Evolutionary conservation across 2,113 vertebrate species (phyloP).

Genomic region (Anarhynchus alexandrinus): DNA sequence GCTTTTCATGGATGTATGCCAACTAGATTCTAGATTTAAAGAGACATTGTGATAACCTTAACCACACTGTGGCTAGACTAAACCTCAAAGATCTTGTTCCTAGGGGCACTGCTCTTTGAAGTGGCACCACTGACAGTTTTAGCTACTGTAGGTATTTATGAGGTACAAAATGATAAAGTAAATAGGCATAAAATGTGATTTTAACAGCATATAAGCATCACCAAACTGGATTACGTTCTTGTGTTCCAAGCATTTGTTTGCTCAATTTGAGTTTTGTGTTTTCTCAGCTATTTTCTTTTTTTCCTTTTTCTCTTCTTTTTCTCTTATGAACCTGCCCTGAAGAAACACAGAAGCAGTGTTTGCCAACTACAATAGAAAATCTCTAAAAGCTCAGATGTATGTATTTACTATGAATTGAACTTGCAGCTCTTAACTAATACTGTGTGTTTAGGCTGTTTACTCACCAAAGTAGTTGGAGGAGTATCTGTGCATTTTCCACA

Average conservation of each 20-base stretch:
- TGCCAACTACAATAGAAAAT: background rate
- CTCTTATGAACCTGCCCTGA: background rate
- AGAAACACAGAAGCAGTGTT: background rate
- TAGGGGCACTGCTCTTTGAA: slow-evolving; percentile 16
- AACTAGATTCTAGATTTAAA: slow-evolving; percentile 28
- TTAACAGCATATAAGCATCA: background rate
- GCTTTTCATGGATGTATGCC: slow-evolving; percentile 26
- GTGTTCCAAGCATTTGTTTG: background rate
- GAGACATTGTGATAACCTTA: slow-evolving; percentile 31
- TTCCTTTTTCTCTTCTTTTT: background rate
- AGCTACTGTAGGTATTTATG: slow-evolving; percentile 43
- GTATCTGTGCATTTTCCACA: slow-evolving; percentile 5
- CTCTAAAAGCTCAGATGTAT: background rate
- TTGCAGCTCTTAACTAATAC: background rate
- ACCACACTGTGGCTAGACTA: slow-evolving; percentile 23
- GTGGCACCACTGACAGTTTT: slow-evolving; percentile 18
- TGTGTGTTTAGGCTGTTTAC: slow-evolving; percentile 6
- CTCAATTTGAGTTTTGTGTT: background rate
- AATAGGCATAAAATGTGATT: slow-evolving; percentile 4
- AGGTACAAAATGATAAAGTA: slow-evolving; percentile 44
- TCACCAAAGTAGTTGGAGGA: background rate
- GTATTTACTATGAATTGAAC: background rate
- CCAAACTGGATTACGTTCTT: background rate
- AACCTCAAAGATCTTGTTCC: slow-evolving; percentile 35
- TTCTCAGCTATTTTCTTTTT: background rate